Evolutionary conservation across 2,113 vertebrate species (phyloP).

Genomic region (Rhodinocichla rosea): DNA sequence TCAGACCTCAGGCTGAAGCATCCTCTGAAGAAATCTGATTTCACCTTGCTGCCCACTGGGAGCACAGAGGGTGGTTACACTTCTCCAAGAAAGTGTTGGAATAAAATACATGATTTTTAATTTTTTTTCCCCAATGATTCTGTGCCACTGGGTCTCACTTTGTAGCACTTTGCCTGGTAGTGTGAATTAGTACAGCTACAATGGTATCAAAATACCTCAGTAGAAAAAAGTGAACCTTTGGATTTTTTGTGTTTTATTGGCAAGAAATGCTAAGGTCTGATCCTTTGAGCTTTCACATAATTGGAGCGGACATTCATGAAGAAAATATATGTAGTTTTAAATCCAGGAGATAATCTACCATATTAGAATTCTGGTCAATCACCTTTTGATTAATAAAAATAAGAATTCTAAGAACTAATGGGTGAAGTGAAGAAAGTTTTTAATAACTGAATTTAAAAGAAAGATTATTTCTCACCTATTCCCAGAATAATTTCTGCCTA

Average conservation of each 20-base stretch:
- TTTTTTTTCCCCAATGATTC: neutral
- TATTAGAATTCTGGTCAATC: neutral
- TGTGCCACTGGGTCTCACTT: neutral
- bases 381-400: neutral
- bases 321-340: neutral
- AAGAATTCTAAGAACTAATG: neutral
- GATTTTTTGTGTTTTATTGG: neutral
- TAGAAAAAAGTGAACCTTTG: neutral
- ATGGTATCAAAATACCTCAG: neutral
- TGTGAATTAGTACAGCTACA: neutral
- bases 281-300: neutral
- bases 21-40: neutral
- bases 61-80: neutral
- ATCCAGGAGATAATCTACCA: neutral
- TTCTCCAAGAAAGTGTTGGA: neutral
- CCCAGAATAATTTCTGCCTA: constrained; percentile 21
- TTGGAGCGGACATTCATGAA: neutral
- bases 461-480: constrained; percentile 7
- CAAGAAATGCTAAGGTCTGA: neutral
- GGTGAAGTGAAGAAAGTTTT: neutral
- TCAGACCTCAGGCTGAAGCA: neutral
- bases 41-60: neutral
- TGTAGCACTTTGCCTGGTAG: neutral
- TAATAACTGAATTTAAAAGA: neutral
- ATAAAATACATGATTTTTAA: neutral